Evolutionary conservation across 2,113 vertebrate genomes (phyloP).

Genomic region (Archocentrus centrarchus): DNA sequence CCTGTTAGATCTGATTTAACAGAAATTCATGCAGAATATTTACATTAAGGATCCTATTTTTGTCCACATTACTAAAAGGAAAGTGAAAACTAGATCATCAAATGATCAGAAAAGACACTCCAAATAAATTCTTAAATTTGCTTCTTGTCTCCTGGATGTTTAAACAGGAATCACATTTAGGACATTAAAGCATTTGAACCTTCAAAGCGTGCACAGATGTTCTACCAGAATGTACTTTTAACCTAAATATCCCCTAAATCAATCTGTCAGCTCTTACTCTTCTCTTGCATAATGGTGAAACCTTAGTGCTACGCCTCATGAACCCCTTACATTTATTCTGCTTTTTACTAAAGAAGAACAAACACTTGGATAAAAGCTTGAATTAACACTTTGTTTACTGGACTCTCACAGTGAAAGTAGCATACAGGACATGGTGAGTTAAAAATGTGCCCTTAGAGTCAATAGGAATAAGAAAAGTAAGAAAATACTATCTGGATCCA

Average conservation of each 20-base stretch:
- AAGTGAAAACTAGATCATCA: background rate
- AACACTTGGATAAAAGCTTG: background rate
- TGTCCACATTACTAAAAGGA: background rate
- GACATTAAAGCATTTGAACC: background rate
- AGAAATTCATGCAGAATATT: background rate
- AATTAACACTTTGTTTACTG: background rate
- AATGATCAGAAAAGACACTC: background rate
- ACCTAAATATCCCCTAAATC: background rate
- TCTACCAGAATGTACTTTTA: background rate
- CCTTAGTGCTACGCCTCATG: background rate
- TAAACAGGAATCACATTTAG: background rate
- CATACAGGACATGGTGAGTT: too few species aligned
- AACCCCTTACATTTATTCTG: background rate
- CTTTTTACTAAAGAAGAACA: background rate
- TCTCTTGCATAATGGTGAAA: background rate
- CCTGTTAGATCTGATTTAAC: too few species aligned
- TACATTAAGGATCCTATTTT: background rate
- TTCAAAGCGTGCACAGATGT: background rate
- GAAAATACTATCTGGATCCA: background rate
- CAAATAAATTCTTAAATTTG: background rate
- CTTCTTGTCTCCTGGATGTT: background rate
- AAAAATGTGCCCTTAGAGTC: too few species aligned
- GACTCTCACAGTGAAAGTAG: background rate
- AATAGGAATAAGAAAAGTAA: background rate
- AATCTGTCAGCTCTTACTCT: background rate